Conservation (phyloP, 2,797 vertebrate genomes). For the Lutjanus campechanus region DNA sequence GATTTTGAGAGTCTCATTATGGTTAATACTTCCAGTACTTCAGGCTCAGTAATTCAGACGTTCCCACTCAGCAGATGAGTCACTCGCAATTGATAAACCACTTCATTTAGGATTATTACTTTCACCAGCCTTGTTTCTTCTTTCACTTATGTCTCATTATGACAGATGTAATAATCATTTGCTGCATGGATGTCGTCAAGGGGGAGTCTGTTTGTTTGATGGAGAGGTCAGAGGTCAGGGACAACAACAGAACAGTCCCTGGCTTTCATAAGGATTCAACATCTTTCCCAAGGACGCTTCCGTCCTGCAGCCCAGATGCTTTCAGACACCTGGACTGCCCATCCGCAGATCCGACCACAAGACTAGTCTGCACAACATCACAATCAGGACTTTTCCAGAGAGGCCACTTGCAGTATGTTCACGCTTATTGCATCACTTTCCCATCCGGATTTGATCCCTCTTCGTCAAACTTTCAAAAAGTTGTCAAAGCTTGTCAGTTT, state of each 20-base stretch:
- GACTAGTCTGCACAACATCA: slow-evolving; percentile 35
- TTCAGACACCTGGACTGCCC: slow-evolving; percentile 24
- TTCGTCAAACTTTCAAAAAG: slow-evolving; percentile 44
- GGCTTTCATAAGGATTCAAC: not conserved
- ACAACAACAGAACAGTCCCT: slow-evolving; percentile 8
- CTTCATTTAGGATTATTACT: slow-evolving; percentile 46
- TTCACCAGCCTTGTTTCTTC: slow-evolving; percentile 3
- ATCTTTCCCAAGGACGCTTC: slow-evolving; percentile 23
- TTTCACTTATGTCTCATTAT: slow-evolving; percentile 20
- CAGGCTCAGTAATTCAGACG: slow-evolving; percentile 61
- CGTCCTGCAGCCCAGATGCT: slow-evolving; percentile 35
- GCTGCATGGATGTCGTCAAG: not conserved
- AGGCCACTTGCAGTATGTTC: slow-evolving; percentile 61
- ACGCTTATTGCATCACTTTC: slow-evolving; percentile 58
- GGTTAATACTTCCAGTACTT: slow-evolving; percentile 69
- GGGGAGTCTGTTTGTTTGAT: not conserved
- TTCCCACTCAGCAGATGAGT: slow-evolving; percentile 65
- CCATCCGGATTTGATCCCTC: slow-evolving; percentile 40
- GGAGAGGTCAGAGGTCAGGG: slow-evolving; percentile 30
- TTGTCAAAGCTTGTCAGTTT: slow-evolving; percentile 50
- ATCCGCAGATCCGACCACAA: slow-evolving; percentile 20
- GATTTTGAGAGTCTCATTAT: slow-evolving; percentile 72
- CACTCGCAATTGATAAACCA: slow-evolving; percentile 63
- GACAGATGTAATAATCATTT: not conserved
- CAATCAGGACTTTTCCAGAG: slow-evolving; percentile 13